Base-by-base conservation (phyloP, 2,888 invertebrate genomes). In the Rhorus exstirpatorius region DNA sequence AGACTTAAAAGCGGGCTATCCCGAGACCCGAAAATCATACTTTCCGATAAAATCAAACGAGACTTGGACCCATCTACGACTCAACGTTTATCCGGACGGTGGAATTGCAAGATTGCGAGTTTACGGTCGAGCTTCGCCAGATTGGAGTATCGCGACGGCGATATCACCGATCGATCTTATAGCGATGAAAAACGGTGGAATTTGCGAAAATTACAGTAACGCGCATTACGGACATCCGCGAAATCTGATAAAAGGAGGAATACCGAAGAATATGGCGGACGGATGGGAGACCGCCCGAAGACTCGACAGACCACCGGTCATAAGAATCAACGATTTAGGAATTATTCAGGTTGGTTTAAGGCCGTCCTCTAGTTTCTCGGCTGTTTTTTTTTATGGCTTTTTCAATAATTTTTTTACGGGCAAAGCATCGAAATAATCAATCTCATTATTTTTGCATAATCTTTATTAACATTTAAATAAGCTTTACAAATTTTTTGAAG, bases 241-340 rank as follows among this genome's bases (percentile, higher is more conserved):
- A 21, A 95, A 95, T 86, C 92, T 95, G 82, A 94, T 95, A 63
- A 94, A 94, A 82, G 94, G 94, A 0, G 93, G 93, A 72, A 93
- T 93, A 80, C 93, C 94, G 38, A 86, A 91, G 3, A 93, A 93
- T 63, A 95, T 95, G 95, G 94, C 93, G 0, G 95, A 95, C 83
- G 95, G 95, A 0, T 96, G 95, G 96, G 95, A 96, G 89, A 96
- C 95, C 0, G 95, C 95, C 0, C 91, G 95, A 72, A 92, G 95
- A 67, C 91, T 95, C 3, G 95, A 95, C 88, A 93, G 95, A 83
- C 95, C 95, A 0, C 93, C 94, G 58, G 90, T 95, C 17, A 93
- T 96, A 19, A 92, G 94, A 88, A 92, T 93, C 19, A 94, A 94
- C 80, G 93, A 93, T 0, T 93, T 94, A 83, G 95, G 95, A 21